Evolutionary conservation across 2,113 vertebrate species (phyloP).

Genomic region (Peromyscus californicus): DNA sequence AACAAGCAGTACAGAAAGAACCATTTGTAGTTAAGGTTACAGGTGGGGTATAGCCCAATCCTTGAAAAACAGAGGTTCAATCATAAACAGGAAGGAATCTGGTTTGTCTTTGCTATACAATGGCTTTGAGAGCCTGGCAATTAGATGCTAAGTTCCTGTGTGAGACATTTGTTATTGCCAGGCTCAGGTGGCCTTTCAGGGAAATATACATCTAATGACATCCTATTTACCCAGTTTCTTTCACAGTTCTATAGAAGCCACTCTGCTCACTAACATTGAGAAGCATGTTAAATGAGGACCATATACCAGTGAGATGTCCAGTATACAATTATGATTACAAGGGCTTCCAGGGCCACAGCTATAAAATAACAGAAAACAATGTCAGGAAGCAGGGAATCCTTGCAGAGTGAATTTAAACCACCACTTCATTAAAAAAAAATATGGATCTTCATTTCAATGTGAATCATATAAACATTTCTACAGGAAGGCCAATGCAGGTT

Average conservation of each 20-base stretch:
- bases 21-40: neutral
- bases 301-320: neutral
- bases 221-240: neutral
- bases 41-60: neutral
- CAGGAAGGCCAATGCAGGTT: slow-evolving; percentile 1
- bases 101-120: neutral
- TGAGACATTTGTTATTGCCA: neutral
- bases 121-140: neutral
- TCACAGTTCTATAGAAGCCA: neutral
- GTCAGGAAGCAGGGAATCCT: neutral
- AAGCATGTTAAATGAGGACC: neutral
- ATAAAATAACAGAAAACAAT: neutral
- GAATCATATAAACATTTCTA: neutral
- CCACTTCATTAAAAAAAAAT: neutral
- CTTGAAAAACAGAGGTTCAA: neutral
- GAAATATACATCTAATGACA: neutral
- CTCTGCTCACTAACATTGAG: neutral
- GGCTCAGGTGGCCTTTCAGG: neutral
- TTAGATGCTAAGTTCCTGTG: neutral
- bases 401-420: slow-evolving; percentile 11
- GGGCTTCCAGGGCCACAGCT: neutral
- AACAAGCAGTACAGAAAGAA: neutral
- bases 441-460: neutral
- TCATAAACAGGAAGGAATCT: neutral
- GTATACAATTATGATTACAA: neutral